Evolutionary conservation across 1,140 invertebrate species (phyloP).

Genomic region (Drosophila orosa): DNA sequence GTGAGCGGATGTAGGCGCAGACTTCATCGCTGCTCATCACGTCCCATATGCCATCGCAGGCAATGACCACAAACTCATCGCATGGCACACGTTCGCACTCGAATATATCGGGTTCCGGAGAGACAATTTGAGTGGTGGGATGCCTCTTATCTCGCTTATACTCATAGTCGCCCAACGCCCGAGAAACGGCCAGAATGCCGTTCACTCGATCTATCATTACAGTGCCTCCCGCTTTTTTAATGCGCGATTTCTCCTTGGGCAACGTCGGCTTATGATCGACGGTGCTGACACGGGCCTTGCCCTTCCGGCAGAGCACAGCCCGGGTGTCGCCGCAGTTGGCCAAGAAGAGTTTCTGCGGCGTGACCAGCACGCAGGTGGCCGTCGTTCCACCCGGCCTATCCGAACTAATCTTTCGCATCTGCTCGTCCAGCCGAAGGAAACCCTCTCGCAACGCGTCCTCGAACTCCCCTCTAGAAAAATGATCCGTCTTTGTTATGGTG

Average conservation of each 20-base stretch:
- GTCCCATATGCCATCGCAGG: constrained; percentile 40
- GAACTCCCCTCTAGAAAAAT: background rate
- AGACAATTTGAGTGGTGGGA: constrained; percentile 12
- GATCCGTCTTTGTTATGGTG: background rate
- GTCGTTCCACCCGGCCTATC: constrained; percentile 12
- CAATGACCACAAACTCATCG: constrained; percentile 25
- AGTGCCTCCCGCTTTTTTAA: constrained; percentile 15
- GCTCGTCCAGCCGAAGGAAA: constrained; percentile 15
- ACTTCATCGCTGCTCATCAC: constrained; percentile 23
- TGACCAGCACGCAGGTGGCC: constrained; percentile 14
- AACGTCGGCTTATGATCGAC: constrained; percentile 19
- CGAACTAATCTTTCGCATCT: background rate
- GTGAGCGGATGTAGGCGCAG: constrained; percentile 11
- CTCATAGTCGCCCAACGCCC: constrained; percentile 25
- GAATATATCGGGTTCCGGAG: constrained; percentile 27
- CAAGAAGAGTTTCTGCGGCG: constrained; percentile 20
- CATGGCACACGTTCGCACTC: background rate
- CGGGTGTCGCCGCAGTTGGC: constrained; percentile 34
- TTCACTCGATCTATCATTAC: constrained; percentile 30
- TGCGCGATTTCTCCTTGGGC: constrained; percentile 5
- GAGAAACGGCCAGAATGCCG: constrained; percentile 26
- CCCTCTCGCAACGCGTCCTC: background rate
- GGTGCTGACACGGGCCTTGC: background rate
- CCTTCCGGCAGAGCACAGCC: constrained; percentile 6
- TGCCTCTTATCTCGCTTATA: background rate